Evolutionary conservation across 2,113 vertebrate species (phyloP).

Genomic region (Scatophagus argus): DNA sequence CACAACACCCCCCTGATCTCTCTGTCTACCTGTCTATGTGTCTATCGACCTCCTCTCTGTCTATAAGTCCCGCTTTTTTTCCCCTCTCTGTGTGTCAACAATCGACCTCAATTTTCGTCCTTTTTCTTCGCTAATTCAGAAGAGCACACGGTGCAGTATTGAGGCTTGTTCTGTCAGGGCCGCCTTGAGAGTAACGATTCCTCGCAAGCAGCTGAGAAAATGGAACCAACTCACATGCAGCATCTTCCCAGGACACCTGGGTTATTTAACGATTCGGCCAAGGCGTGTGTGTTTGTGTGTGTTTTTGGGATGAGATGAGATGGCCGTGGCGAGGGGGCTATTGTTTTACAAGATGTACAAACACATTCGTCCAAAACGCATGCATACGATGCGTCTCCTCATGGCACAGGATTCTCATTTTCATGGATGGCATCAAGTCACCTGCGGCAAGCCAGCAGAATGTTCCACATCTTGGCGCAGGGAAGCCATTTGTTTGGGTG

Average conservation of each 20-base stretch:
- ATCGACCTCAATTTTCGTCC: slow-evolving; percentile 25
- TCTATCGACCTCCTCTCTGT: slow-evolving; percentile 63
- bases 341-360: slow-evolving; percentile 74
- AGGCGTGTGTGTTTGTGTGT: slow-evolving; percentile 41
- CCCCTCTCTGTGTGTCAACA: not conserved
- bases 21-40: slow-evolving; percentile 68
- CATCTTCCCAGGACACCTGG: slow-evolving; percentile 41
- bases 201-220: slow-evolving; percentile 29
- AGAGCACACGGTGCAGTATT: slow-evolving; percentile 4
- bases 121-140: slow-evolving; percentile 33
- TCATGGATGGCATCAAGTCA: slow-evolving; percentile 50
- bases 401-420: slow-evolving; percentile 59
- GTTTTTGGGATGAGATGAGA: slow-evolving; percentile 21
- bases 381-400: slow-evolving; percentile 47
- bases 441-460: slow-evolving; percentile 61
- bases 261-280: slow-evolving; percentile 39
- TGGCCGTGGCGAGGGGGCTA: slow-evolving; percentile 25
- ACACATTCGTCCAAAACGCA: slow-evolving; percentile 50
- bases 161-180: not conserved
- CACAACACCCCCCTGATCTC: slow-evolving; percentile 60
- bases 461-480: slow-evolving; percentile 50
- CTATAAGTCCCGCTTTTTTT: slow-evolving; percentile 17
- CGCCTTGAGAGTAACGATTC: not conserved
- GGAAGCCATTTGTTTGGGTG: slow-evolving; percentile 64
- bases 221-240: slow-evolving; percentile 4